Conservation (phyloP, 2,888 invertebrate species). For the Halocaridina rubra region DNA sequence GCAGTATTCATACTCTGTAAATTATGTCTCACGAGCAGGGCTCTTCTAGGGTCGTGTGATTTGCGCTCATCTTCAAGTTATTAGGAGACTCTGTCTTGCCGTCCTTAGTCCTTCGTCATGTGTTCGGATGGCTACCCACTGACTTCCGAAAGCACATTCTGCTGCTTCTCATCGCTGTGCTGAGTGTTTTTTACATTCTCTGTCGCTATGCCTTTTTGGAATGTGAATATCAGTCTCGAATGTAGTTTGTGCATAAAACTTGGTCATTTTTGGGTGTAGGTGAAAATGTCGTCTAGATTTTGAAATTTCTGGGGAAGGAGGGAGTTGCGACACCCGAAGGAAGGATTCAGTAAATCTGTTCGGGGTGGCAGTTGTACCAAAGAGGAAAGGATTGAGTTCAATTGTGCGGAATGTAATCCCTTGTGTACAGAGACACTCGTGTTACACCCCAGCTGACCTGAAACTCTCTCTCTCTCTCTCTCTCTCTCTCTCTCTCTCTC, state of each 20-base stretch:
- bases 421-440: background rate
- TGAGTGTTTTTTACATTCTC: too few species aligned
- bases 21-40: background rate
- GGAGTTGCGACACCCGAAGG: background rate
- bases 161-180: too few species aligned
- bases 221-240: too few species aligned
- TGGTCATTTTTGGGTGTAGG: too few species aligned
- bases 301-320: background rate
- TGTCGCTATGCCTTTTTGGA: too few species aligned
- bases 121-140: too few species aligned
- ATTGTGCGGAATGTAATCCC: background rate
- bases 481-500: slow-evolving; percentile 3
- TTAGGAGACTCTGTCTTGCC: background rate
- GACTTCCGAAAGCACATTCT: too few species aligned
- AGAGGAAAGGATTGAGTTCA: background rate
- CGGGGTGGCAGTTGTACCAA: background rate
- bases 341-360: background rate
- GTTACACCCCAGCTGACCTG: background rate
- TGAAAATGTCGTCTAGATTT: too few species aligned
- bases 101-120: background rate
- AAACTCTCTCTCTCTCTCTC: background rate
- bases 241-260: too few species aligned
- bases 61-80: background rate
- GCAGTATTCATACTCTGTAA: background rate
- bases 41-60: background rate